Evolutionary conservation across 2,888 invertebrate species (phyloP).

Genomic region (Hirtodrosophila duncani): DNA sequence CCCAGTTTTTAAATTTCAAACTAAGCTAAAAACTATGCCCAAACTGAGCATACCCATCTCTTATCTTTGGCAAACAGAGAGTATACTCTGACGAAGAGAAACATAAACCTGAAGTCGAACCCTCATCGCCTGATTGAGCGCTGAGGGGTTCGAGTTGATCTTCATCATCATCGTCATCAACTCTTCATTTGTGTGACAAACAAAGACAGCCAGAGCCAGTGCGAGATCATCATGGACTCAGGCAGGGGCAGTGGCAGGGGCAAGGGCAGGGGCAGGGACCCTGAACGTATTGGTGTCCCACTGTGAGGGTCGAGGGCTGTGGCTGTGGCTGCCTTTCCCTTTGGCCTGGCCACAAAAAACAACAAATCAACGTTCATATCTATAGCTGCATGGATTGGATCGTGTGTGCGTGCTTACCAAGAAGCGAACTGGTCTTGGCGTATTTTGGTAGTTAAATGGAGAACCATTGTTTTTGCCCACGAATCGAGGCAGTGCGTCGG

Average conservation of each 20-base stretch:
- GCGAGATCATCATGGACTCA: slow-evolving; percentile 2
- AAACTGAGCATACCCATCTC: no score
- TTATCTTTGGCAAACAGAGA: no score
- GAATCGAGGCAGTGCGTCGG: neutral
- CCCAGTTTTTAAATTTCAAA: no score
- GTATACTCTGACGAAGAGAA: no score
- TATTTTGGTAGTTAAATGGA: slow-evolving; percentile 72
- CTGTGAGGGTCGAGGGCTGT: slow-evolving; percentile 45
- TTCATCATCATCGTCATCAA: slow-evolving; percentile 54
- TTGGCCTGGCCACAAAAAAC: slow-evolving; percentile 5
- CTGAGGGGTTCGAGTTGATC: slow-evolving; percentile 59
- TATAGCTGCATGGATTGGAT: neutral
- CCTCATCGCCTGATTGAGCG: slow-evolving; percentile 55
- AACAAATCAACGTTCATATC: neutral
- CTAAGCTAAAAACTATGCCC: neutral
- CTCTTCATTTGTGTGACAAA: slow-evolving; percentile 71
- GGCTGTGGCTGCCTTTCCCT: neutral
- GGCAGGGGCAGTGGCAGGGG: slow-evolving; percentile 21
- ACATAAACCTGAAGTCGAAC: slow-evolving; percentile 17
- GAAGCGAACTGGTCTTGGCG: slow-evolving; percentile 49
- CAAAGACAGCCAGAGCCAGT: slow-evolving; percentile 36
- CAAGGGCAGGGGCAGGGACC: no score
- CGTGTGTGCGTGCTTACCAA: slow-evolving; percentile 56
- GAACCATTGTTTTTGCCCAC: slow-evolving; percentile 55
- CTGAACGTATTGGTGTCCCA: slow-evolving; percentile 35